These are phyloP conservation scores for Limenitis camilla DNA, from an alignment of 2,888 invertebrate genomes.

Conservation along the genomic window DNA sequence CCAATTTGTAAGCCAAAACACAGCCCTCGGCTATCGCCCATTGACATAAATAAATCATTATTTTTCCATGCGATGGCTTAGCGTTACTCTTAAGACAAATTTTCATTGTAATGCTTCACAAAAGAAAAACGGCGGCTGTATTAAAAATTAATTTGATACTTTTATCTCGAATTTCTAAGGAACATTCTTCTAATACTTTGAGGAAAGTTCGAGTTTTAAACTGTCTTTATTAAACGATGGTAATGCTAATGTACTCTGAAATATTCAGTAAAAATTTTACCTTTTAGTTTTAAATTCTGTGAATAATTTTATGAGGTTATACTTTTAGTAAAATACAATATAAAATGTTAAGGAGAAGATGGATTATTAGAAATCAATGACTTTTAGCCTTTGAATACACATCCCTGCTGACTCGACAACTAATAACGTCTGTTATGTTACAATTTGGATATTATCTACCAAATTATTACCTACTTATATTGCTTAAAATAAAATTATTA, in stretches of 20 bases:
- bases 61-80: conserved; percentile 44
- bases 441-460: too few relatives aligned
- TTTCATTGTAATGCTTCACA: conserved; percentile 69
- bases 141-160: conserved; percentile 72
- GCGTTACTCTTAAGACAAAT: conserved; percentile 47
- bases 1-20: conserved; percentile 67
- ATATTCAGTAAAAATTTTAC: conserved; percentile 9
- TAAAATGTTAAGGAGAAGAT: too few relatives aligned
- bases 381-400: too few relatives aligned
- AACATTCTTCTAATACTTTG: conserved; percentile 25
- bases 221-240: conserved; percentile 19
- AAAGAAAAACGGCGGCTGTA: conserved; percentile 63
- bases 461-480: too few relatives aligned
- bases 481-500: too few relatives aligned
- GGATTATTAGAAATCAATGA: too few relatives aligned
- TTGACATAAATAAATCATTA: conserved; percentile 75
- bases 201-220: conserved; percentile 10
- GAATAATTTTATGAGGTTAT: not conserved
- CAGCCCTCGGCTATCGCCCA: conserved; percentile 54
- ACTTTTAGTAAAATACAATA: too few relatives aligned
- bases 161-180: conserved; percentile 58
- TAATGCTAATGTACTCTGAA: conserved; percentile 16
- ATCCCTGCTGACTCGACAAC: too few relatives aligned
- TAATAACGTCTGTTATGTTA: too few relatives aligned
- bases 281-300: not conserved